Percentiles rank a stretch among this genome's conserved stretches.
Conservation (phyloP, 1,140 invertebrate genomes). For the Episyrphus balteatus region DNA sequence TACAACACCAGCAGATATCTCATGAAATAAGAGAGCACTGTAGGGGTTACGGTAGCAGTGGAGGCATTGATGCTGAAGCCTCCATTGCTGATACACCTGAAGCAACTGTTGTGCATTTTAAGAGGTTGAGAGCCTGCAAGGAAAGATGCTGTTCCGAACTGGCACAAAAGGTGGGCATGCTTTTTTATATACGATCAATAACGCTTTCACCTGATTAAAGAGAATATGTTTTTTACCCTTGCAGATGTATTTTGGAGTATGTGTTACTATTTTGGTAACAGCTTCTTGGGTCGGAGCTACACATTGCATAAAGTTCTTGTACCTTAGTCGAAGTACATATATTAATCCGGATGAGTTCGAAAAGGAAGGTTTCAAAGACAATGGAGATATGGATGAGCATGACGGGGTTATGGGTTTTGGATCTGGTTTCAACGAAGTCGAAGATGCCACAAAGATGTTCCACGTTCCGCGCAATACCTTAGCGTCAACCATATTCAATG, state of each 20-base stretch:
- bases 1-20: constrained; percentile 23
- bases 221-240: background rate
- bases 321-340: constrained; percentile 43
- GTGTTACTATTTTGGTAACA: constrained; percentile 71
- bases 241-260: constrained; percentile 77
- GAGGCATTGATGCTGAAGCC: constrained; percentile 6
- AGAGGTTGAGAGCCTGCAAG: constrained; percentile 41
- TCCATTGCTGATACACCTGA: constrained; percentile 28
- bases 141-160: constrained; percentile 58
- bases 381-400: constrained; percentile 35
- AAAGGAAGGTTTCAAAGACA: constrained; percentile 22
- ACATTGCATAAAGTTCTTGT: constrained; percentile 79
- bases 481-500: constrained; percentile 45
- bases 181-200: background rate
- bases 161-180: constrained; percentile 48
- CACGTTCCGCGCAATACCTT: constrained; percentile 19
- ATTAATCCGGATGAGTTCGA: constrained; percentile 35
- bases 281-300: constrained; percentile 82
- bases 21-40: constrained; percentile 11
- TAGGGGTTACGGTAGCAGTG: constrained; percentile 5
- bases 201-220: background rate
- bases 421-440: constrained; percentile 24
- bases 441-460: constrained; percentile 34
- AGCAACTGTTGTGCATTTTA: constrained; percentile 20
- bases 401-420: constrained; percentile 38